A percentile compares a stretch with the other conserved stretches of the same genome.
Conservation (phyloP, 2,113 vertebrate species). For the Nettapus auritus region DNA sequence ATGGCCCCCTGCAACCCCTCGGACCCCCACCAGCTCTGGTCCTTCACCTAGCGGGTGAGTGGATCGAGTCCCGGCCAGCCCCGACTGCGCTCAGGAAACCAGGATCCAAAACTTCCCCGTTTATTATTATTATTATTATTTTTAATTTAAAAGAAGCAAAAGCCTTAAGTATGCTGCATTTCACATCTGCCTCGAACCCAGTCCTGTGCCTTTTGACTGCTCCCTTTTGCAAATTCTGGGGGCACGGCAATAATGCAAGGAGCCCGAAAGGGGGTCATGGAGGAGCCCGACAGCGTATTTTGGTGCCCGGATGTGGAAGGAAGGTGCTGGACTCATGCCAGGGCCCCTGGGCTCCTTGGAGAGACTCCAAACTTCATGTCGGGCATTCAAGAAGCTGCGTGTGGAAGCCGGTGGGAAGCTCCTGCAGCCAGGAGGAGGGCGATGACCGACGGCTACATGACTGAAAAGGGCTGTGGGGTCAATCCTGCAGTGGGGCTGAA, state of each 20-base stretch:
- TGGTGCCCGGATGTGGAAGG: not conserved
- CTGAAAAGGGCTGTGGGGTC: not conserved
- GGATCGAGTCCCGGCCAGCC: not conserved
- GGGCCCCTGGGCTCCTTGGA: not conserved
- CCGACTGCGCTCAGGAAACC: not conserved
- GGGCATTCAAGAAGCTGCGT: accelerated
- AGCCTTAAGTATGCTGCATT: conserved; percentile 50
- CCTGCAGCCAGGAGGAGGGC: not conserved
- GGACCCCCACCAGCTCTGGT: conserved; percentile 86
- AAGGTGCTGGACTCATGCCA: not conserved
- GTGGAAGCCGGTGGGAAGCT: not conserved
- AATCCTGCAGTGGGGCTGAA: not conserved
- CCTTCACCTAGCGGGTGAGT: conserved; percentile 75
- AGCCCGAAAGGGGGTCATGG: accelerated
- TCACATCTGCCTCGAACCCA: not conserved
- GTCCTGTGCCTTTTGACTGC: not conserved
- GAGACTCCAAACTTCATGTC: accelerated
- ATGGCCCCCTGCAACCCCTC: conserved; percentile 78
- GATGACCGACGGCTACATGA: accelerated
- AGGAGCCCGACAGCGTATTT: not conserved
- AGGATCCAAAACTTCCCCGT: not conserved
- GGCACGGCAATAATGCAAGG: accelerated
- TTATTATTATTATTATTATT: not conserved
- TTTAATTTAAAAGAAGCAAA: conserved; percentile 2
- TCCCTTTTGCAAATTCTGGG: not conserved